A percentile compares a stretch with the other conserved stretches of the same genome.
Evolutionary conservation across 2,113 vertebrate species (phyloP).

Genomic region (Nannobrachium achirus): DNA sequence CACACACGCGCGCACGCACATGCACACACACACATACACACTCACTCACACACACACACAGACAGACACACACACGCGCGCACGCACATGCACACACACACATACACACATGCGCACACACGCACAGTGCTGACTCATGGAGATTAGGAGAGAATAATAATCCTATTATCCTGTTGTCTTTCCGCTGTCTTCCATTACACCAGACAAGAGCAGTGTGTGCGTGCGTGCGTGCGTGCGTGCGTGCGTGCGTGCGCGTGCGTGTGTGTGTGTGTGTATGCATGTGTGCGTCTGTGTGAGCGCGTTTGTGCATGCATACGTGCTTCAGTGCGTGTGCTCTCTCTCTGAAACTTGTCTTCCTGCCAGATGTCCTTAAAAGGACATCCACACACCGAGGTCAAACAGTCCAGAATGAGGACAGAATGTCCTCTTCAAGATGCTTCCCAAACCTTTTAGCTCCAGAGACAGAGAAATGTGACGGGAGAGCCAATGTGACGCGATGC

Average conservation of each 20-base stretch:
- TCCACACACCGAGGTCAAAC: no score
- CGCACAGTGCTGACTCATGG: constrained; percentile 60
- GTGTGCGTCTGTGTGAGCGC: background rate
- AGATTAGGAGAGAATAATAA: constrained; percentile 71
- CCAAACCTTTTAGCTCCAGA: no score
- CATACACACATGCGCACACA: background rate
- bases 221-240: constrained; percentile 20
- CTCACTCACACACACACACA: background rate
- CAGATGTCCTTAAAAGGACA: no score
- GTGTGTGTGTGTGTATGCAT: background rate
- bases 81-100: constrained; percentile 19
- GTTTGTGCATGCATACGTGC: background rate
- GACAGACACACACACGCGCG: background rate
- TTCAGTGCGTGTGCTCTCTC: background rate
- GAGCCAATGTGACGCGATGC: no score
- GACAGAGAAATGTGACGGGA: no score
- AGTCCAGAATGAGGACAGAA: no score
- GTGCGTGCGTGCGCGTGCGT: background rate
- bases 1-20: background rate
- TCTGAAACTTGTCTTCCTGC: no score
- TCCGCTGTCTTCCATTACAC: constrained; percentile 59
- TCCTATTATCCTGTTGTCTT: constrained; percentile 70
- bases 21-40: background rate
- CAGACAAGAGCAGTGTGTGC: constrained; percentile 41
- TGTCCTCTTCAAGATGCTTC: no score